These are phyloP conservation scores for Mus spretus DNA, from an alignment of 2,797 vertebrate species.

Conservation along the genomic window DNA sequence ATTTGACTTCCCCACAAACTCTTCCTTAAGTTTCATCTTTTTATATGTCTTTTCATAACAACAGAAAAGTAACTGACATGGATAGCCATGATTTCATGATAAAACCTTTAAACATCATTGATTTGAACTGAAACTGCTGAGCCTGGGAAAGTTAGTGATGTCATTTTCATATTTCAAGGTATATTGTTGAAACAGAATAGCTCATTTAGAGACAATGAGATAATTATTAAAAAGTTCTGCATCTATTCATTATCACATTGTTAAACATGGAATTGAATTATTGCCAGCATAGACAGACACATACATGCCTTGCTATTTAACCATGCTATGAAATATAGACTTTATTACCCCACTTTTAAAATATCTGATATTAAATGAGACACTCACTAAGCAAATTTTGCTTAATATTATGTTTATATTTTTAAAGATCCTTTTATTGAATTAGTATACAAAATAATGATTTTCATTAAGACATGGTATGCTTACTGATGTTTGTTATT, in stretches of 20 bases:
- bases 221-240: not conserved
- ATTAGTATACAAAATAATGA: not conserved
- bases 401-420: not conserved
- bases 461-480: not conserved
- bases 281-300: not conserved
- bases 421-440: not conserved
- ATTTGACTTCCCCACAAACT: not conserved
- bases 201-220: not conserved
- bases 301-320: not conserved
- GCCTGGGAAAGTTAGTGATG: not conserved
- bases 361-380: not conserved
- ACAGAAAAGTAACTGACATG: not conserved
- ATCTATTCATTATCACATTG: not conserved
- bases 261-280: not conserved
- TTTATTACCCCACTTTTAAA: not conserved
- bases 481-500: not conserved
- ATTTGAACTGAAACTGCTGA: not conserved
- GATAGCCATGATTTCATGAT: not conserved
- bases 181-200: not conserved
- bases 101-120: not conserved
- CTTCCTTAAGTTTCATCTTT: not conserved
- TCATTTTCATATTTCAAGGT: not conserved
- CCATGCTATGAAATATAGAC: not conserved
- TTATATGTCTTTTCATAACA: not conserved
- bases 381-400: not conserved